Base-by-base conservation (phyloP, 2,797 vertebrate genomes). In the Todus mexicanus region DNA sequence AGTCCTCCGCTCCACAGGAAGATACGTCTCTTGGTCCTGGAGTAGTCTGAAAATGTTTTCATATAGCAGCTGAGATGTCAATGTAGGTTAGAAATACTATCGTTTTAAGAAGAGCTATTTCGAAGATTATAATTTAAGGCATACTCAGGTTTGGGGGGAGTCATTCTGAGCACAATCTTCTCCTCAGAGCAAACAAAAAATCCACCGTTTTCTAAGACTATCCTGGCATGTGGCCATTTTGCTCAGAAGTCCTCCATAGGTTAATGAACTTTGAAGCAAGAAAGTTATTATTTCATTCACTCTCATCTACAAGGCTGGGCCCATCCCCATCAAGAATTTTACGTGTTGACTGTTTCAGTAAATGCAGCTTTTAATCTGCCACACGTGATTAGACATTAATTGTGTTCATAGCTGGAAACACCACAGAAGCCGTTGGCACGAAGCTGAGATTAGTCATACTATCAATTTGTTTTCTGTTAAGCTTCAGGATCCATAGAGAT, bases 381-480 rank as follows among this genome's bases (percentile, higher is more conserved):
- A 61, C 57, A 71, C 53, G 10, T 61, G 51, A 77, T 77, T 47
- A 85, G 65, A 72, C 69, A n/a, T 13, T 84, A 84, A 84, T 72
- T 31, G 31, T 71, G 31, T 71, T 87, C 50, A 68, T 66, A 92
- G 65, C 59, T 53, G 38, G 59, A 88, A 95, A 91, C 21, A 71
- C 61, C 71, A 74, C 53, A 79, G 81, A 90, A 96, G 57, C 68
- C 13, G 4, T 51, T 89, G 91, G 78, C 61, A 84, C 1, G 1
- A 84, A 74, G 29, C 5, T 65, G 37, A 68, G 38, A 71, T 93
- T 80, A 92, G 38, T 90, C 90, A 92, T 82, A 25, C 71, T 71
- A 81, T 82, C 47, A 48, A 8, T 95, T 90, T 91, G n/a, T 81
- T 94, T 95, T 77, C 72, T 83, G 11, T 74, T 89, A 87, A 87